These are phyloP conservation scores for Myrmecobius fasciatus DNA, from an alignment of 2,113 vertebrate species.

Conservation along the genomic window DNA sequence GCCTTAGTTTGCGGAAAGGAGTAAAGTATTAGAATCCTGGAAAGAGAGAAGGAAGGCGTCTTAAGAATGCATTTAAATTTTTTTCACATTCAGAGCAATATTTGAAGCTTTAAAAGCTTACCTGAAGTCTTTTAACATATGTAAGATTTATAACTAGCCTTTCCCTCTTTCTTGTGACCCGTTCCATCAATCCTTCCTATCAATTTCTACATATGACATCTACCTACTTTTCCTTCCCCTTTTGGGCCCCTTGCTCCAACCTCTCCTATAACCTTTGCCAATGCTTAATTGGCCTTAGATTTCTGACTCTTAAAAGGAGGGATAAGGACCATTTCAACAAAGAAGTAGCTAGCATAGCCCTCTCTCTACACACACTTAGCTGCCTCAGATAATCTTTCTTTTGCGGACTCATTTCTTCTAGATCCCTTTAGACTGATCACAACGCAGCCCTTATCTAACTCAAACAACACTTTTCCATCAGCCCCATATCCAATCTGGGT, in stretches of 20 bases:
- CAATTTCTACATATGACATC: not conserved
- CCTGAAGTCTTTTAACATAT: not conserved
- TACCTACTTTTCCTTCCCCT: not conserved
- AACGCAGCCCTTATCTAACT: not conserved
- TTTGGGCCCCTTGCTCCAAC: not conserved
- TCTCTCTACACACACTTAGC: not conserved
- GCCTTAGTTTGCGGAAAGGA: not conserved
- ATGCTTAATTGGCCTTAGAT: not conserved
- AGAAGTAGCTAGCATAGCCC: not conserved
- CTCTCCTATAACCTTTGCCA: not conserved
- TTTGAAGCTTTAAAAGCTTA: not conserved
- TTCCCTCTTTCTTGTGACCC: not conserved
- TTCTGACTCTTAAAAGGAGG: not conserved
- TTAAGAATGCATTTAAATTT: not conserved
- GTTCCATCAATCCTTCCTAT: slow-evolving; percentile 33
- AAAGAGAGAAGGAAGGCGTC: not conserved
- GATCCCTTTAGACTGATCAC: not conserved
- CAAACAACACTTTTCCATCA: not conserved
- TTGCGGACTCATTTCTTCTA: not conserved
- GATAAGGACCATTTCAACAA: not conserved
- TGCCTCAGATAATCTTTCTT: not conserved
- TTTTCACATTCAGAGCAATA: not conserved
- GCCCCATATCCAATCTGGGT: not conserved
- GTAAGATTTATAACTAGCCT: not conserved
- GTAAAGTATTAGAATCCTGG: not conserved